phyloP scores from a whole-genome alignment of 2,113 vertebrate species.

The Hyla sarda region DNA sequence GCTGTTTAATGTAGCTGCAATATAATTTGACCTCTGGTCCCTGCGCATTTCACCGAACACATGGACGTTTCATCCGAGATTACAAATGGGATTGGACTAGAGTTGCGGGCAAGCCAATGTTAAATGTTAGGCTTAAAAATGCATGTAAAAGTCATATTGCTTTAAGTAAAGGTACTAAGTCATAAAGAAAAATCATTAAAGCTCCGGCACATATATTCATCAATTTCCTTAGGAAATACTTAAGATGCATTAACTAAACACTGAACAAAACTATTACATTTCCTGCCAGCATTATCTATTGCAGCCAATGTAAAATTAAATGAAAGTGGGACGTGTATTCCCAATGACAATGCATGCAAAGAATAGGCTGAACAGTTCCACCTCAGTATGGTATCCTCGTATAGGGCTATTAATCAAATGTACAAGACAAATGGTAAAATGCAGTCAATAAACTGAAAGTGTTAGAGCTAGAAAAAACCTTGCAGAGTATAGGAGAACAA shows the following conservation, averaged over 20 bases:
- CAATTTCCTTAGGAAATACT: slow-evolving; percentile 36
- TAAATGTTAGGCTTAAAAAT: slow-evolving; percentile 42
- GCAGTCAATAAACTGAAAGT: neutral
- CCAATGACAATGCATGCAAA: slow-evolving; percentile 20
- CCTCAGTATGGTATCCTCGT: neutral
- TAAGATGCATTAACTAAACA: slow-evolving; percentile 32
- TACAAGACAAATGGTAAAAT: slow-evolving; percentile 12
- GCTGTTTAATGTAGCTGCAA: slow-evolving; percentile 31
- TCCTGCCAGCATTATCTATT: slow-evolving; percentile 11
- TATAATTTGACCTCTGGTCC: slow-evolving; percentile 51
- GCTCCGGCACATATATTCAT: slow-evolving; percentile 31
- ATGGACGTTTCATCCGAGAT: slow-evolving; percentile 7
- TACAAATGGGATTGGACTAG: slow-evolving; percentile 50
- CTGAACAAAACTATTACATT: slow-evolving; percentile 9
- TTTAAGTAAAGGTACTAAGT: slow-evolving; percentile 10
- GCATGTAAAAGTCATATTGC: slow-evolving; percentile 43
- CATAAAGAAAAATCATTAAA: slow-evolving; percentile 40
- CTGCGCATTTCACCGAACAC: slow-evolving; percentile 33
- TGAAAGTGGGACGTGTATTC: neutral
- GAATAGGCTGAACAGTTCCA: neutral
- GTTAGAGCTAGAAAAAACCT: neutral
- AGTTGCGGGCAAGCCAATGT: slow-evolving; percentile 41
- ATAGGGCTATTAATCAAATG: neutral
- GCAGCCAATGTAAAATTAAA: neutral
- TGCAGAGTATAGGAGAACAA: neutral